Evolutionary conservation across 2,888 invertebrate species (phyloP).

Genomic region (Drosophila kanekoi): DNA sequence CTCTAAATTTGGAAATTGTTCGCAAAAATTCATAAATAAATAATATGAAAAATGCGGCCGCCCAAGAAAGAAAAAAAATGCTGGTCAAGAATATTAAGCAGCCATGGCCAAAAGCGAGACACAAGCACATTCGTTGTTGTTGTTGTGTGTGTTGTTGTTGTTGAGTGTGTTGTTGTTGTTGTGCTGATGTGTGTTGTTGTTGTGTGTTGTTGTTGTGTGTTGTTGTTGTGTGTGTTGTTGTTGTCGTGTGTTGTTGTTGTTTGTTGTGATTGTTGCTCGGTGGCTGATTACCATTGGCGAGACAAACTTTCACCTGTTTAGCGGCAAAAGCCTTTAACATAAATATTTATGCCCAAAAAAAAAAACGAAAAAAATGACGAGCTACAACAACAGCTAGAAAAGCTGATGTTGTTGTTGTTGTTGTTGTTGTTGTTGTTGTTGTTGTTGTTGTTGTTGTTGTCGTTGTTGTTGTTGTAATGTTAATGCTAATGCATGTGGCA

Average conservation of each 20-base stretch:
- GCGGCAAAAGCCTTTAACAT: conserved; percentile 70
- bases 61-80: conserved; percentile 37
- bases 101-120: conserved; percentile 35
- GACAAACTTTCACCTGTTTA: conserved; percentile 77
- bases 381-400: conserved; percentile 29
- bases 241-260: conserved; percentile 29
- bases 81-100: conserved; percentile 67
- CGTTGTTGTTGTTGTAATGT: conserved; percentile 19
- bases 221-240: conserved; percentile 31
- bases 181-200: conserved; percentile 25
- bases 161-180: conserved; percentile 20
- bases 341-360: conserved; percentile 76
- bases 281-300: conserved; percentile 48
- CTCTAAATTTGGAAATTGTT: conserved; percentile 44
- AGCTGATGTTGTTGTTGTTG: conserved; percentile 26
- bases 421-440: conserved; percentile 19
- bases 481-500: conserved; percentile 30
- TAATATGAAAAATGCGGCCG: conserved; percentile 30
- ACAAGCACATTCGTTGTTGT: not conserved
- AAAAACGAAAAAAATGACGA: conserved; percentile 38
- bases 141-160: not conserved
- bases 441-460: conserved; percentile 21
- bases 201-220: conserved; percentile 26
- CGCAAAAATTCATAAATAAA: conserved; percentile 45
- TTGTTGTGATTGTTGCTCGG: conserved; percentile 26